Evolutionary conservation across 2,888 invertebrate species (phyloP).

Genomic region (Blomia tropicalis): DNA sequence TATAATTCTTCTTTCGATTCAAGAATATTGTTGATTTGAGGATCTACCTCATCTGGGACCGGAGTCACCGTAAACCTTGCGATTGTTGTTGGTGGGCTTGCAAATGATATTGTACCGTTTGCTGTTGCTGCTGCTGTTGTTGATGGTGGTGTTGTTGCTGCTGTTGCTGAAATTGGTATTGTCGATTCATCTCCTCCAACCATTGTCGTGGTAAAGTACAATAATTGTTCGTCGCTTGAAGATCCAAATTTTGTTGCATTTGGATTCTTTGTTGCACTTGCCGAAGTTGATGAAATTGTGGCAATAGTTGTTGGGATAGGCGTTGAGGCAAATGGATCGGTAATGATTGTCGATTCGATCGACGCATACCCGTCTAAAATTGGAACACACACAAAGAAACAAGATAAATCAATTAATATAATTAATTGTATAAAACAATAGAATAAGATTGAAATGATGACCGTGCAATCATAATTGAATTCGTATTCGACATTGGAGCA

Average conservation of each 20-base stretch:
- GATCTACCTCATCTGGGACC: conserved; percentile 5
- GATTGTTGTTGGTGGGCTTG: conserved; percentile 5
- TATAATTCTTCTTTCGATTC: background rate
- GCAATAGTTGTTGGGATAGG: conserved; percentile 15
- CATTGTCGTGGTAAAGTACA: conserved; percentile 22
- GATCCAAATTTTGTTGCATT: conserved; percentile 3
- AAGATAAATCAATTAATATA: no score
- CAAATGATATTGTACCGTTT: background rate
- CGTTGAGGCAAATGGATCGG: conserved; percentile 14
- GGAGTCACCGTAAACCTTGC: conserved; percentile 21
- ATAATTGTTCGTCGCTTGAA: conserved; percentile 17
- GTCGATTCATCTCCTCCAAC: conserved; percentile 21
- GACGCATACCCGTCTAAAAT: background rate
- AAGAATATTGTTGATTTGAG: background rate
- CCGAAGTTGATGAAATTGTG: conserved; percentile 20
- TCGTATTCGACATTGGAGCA: no score
- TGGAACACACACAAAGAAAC: background rate
- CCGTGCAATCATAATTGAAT: no score
- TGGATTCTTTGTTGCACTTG: conserved; percentile 3
- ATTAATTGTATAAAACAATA: background rate
- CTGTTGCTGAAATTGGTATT: conserved; percentile 19
- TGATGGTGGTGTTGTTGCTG: background rate
- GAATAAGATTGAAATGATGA: background rate
- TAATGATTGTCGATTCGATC: conserved; percentile 18
- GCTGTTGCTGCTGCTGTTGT: background rate